phyloP scores from a whole-genome alignment of 2,113 vertebrate genomes.

The Sterrhoptilus dennistouni region DNA sequence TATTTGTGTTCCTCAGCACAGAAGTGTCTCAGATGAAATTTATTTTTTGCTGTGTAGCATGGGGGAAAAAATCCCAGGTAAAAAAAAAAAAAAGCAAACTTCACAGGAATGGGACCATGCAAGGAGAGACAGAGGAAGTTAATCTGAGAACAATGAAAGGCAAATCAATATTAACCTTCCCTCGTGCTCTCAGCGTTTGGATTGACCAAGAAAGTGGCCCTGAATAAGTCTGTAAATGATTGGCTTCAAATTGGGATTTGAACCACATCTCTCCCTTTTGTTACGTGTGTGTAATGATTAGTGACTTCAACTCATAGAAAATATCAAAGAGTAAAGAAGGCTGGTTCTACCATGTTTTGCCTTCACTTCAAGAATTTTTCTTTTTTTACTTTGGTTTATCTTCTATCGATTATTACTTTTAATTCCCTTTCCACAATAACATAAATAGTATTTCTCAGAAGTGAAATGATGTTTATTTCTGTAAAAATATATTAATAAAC shows the following conservation, averaged over 20 bases:
- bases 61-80: neutral
- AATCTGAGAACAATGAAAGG: neutral
- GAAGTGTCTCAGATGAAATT: neutral
- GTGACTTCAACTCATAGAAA: neutral
- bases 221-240: neutral
- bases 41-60: neutral
- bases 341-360: neutral
- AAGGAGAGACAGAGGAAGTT: neutral
- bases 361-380: neutral
- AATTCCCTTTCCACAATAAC: neutral
- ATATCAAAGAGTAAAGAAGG: neutral
- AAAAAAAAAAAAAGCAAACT: neutral
- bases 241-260: neutral
- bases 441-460: constrained; percentile 52
- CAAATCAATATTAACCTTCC: neutral
- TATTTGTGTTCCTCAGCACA: neutral
- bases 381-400: neutral
- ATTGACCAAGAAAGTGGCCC: neutral
- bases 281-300: neutral
- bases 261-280: neutral
- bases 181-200: neutral
- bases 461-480: constrained; percentile 45
- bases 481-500: constrained; percentile 61
- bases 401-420: neutral
- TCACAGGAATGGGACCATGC: neutral